Evolutionary conservation across 2,113 vertebrate genomes (phyloP).

Genomic region (Galemys pyrenaicus): DNA sequence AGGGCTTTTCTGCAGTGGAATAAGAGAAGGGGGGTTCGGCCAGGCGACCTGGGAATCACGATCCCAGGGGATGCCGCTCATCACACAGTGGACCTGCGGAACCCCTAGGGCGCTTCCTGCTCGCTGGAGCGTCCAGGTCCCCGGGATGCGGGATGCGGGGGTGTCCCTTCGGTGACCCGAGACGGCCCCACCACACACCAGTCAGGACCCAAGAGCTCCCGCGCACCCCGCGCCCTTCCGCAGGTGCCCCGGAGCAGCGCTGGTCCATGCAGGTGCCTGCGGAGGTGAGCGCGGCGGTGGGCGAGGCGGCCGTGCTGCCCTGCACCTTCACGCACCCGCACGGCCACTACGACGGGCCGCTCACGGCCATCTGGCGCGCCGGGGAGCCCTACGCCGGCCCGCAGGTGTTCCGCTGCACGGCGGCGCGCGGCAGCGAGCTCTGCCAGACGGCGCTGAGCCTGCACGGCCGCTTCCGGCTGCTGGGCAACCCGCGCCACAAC

Average conservation of each 20-base stretch:
- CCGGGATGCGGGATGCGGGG: not conserved
- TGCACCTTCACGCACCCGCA: constrained; percentile 95
- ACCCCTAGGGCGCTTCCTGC: fast-evolving
- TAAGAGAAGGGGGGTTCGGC: too few relatives aligned
- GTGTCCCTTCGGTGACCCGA: too few relatives aligned
- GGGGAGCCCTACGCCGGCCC: constrained; percentile 86
- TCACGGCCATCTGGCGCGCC: constrained; percentile 92
- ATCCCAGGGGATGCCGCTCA: not conserved
- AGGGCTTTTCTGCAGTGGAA: not conserved
- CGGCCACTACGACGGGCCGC: constrained; percentile 89
- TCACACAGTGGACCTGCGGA: not conserved
- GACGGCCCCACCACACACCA: too few relatives aligned
- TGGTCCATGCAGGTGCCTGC: constrained; percentile 92
- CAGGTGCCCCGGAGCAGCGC: constrained; percentile 84
- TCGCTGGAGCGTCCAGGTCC: not conserved
- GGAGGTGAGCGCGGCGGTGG: constrained; percentile 89
- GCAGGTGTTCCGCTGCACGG: constrained; percentile 90
- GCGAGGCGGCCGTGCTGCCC: constrained; percentile 90
- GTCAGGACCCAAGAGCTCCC: too few relatives aligned
- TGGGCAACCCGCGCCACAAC: constrained; percentile 94
- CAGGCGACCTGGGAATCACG: not conserved
- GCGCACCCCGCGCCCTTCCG: fast-evolving
- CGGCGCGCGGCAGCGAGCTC: constrained; percentile 81
- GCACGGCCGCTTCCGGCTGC: constrained; percentile 92
- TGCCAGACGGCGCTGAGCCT: constrained; percentile 89